Conservation (phyloP, 2,888 invertebrate genomes). For the Drosophila maculinotata region DNA sequence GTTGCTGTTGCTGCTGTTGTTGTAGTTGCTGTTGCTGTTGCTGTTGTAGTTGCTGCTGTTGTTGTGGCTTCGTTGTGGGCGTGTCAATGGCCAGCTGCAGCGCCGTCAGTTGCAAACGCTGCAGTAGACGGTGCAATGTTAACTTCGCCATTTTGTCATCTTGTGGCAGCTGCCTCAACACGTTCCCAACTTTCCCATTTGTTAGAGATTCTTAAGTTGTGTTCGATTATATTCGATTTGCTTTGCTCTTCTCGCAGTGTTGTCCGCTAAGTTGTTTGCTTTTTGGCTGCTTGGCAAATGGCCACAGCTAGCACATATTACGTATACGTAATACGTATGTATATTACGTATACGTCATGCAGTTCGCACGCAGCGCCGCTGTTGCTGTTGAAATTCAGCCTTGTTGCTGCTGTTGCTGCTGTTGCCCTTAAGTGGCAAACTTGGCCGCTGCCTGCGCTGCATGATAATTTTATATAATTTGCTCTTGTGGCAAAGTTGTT, state of each 20-base stretch:
- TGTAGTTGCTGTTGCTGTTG: constrained; percentile 26
- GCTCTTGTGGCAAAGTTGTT: constrained; percentile 50
- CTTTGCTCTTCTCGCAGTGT: constrained; percentile 15
- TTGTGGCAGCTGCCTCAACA: constrained; percentile 61
- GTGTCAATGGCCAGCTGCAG: constrained; percentile 61
- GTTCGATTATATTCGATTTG: constrained; percentile 10
- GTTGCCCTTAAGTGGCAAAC: constrained; percentile 64
- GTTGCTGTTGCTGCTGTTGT: constrained; percentile 12
- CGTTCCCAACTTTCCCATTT: constrained; percentile 64
- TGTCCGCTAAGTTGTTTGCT: constrained; percentile 22
- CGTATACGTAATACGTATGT: constrained; percentile 54
- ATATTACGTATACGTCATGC: constrained; percentile 68
- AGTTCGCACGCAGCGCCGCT: constrained; percentile 47
- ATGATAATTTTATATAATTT: constrained; percentile 80
- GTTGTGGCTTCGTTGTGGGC: constrained; percentile 37
- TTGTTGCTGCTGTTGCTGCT: constrained; percentile 29
- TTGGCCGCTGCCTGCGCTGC: constrained; percentile 67
- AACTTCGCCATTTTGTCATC: constrained; percentile 77
- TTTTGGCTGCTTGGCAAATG: constrained; percentile 58
- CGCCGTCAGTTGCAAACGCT: constrained; percentile 68
- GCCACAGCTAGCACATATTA: constrained; percentile 54
- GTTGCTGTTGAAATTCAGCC: constrained; percentile 44
- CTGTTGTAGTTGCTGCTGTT: constrained; percentile 27
- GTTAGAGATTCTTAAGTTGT: constrained; percentile 12
- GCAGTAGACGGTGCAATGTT: constrained; percentile 72